Base-by-base conservation (phyloP, 53 echinoderm and acorn worm genomes). In the Zoroaster sp. region DNA sequence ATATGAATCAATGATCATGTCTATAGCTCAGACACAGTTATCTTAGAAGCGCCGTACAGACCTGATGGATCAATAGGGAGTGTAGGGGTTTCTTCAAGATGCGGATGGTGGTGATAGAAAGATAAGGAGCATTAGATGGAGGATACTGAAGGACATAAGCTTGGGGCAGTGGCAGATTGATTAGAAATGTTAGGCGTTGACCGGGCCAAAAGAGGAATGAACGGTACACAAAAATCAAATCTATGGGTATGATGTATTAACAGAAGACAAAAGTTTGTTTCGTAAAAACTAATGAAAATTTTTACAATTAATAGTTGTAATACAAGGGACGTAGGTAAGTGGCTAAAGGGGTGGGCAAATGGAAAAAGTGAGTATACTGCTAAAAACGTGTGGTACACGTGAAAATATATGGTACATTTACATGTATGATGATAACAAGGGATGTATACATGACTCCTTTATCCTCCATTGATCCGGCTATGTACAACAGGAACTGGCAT, bases 61-160 rank as follows among this genome's bases (percentile, higher is more conserved):
- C 37, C 63, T n/a, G 68, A 43, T 44, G 67, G 82, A 82, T 82
- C 82, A 82, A 82, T 82, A 82, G 85, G 70, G 46, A 54, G 72
- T 15, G 35, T 45, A 51, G 74, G 74, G 47, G 71, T 70, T 70
- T 70, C 85, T 85, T 35, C 2, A 49, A 51, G 85, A 85, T 32
- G 49, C 71, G 37, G 37, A 21, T 7, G 85, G 70, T 85, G 85
- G 47, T 85, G 70, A 85, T 35, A 70, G 51, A 45, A 28, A 67
- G 83, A 83, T 82, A 82, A 82, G 82, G 67, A 68, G 69, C 69
- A 40, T 66, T 28, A 40, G 42, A 66, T 42, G 82, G 43, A 70
- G 85, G 85, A 85, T 85, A 85, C 85, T 34, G 39, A 67, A 42
- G 70, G 85, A 47, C 85, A 11, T n/a, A 23, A 35, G 69, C 46